Base-by-base conservation (phyloP, 2,888 invertebrate species). In the Mythimna albipuncta region DNA sequence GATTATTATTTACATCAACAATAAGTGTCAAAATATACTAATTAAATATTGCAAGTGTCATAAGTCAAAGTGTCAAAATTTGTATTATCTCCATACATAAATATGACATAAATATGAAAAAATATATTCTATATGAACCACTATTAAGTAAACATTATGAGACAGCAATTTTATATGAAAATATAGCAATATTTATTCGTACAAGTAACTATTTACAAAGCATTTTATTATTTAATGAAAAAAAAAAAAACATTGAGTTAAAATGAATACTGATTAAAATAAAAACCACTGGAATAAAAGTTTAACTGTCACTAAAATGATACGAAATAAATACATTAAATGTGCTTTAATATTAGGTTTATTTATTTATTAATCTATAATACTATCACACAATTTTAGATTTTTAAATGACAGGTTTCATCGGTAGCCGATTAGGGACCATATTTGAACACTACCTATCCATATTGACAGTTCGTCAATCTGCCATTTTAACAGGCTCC, bases 41-140 rank as follows among this genome's bases (percentile, higher is more conserved):
- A 91, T 92, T 89, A 89, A 90, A 92, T 94, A 95, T 94, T 95
- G 95, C 95, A 91, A 90, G 89, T 91, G 89, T 94, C 93, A 93
- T 93, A 94, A 94, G 92, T 93, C 88, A 82, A 90, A 89, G 89
- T 93, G 91, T 93, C 88, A 88, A 89, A 86, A 84, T 84, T 78
- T 81, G 76, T 87, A 75, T 79, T 82, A 81, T 77, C 80, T 83
- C 72, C 82, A 75, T 80, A 78, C 75, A 81, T 83, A 76, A 75
- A 78, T 44, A 80, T 65, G 73, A 82, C 78, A 80, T 84, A 79
- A 77, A 77, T 93, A 92, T 93, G 94, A 93, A 95, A 95, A 95
- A 94, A 94, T 95, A 95, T 93, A 93, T 90, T 93, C 90, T 92
- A 92, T 92, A 78, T 87, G 88, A 91, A 90, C 83, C 82, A 85